A percentile compares a stretch with the other conserved stretches of the same genome.
phyloP scores from a whole-genome alignment of 2,888 invertebrate species.

The Ormyrus nitidulus region DNA sequence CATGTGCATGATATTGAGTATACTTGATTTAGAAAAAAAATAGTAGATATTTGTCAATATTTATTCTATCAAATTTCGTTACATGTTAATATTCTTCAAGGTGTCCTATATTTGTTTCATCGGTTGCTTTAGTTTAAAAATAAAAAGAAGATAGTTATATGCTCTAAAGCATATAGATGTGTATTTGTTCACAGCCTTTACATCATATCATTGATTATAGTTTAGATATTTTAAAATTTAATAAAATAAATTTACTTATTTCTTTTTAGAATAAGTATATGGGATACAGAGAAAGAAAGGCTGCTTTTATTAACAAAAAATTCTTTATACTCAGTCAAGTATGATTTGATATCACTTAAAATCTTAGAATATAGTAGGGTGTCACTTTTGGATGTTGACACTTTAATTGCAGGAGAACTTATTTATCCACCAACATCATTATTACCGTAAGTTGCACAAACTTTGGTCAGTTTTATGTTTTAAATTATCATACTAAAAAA shows the following conservation, averaged over 20 bases:
- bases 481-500: conserved; percentile 18
- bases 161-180: too few species aligned
- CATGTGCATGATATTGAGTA: too few species aligned
- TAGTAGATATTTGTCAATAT: too few species aligned
- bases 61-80: too few species aligned
- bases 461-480: conserved; percentile 20
- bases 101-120: too few species aligned
- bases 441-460: conserved; percentile 84
- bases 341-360: conserved; percentile 89
- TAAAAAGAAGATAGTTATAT: too few species aligned
- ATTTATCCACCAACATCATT: conserved; percentile 88
- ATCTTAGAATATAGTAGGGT: conserved; percentile 84
- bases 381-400: conserved; percentile 82
- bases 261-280: conserved; percentile 85
- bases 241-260: not conserved
- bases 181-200: too few species aligned
- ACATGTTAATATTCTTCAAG: too few species aligned
- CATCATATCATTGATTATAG: not conserved
- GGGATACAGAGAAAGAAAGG: conserved; percentile 91
- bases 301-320: conserved; percentile 86
- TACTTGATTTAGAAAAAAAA: too few species aligned
- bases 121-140: too few species aligned
- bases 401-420: conserved; percentile 85
- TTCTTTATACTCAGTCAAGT: conserved; percentile 85
- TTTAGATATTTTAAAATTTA: not conserved